These are phyloP conservation scores for Crax fasciolata DNA, from an alignment of 2,797 vertebrate species.

Conservation along the genomic window DNA sequence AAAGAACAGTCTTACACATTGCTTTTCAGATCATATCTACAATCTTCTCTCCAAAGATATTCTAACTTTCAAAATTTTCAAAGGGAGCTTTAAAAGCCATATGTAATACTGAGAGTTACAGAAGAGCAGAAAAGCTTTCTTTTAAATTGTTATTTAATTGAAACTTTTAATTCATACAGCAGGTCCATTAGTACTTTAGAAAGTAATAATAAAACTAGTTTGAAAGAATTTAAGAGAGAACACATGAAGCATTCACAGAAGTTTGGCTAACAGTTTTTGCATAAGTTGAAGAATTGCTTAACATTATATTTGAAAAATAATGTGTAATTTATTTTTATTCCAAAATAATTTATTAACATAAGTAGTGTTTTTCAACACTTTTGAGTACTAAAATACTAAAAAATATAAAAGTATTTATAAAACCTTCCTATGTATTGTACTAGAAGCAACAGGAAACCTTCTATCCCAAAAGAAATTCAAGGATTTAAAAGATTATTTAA, in stretches of 20 bases:
- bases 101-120: not conserved
- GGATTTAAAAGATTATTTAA: not conserved
- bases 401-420: not conserved
- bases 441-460: not conserved
- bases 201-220: not conserved
- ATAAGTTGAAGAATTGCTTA: not conserved
- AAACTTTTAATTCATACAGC: not conserved
- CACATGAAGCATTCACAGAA: not conserved
- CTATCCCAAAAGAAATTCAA: not conserved
- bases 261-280: not conserved
- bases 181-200: not conserved
- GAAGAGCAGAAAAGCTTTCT: not conserved
- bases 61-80: not conserved
- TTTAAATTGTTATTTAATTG: not conserved
- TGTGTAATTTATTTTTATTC: not conserved
- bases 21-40: not conserved
- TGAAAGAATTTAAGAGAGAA: not conserved
- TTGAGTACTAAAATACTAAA: not conserved
- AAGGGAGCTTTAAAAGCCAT: not conserved
- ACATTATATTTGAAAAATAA: not conserved
- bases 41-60: not conserved
- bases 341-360: not conserved
- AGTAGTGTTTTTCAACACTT: not conserved
- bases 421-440: fast-evolving
- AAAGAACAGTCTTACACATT: not conserved